Evolutionary conservation across 2,113 vertebrate genomes (phyloP).

Genomic region (Macaca nemestrina): DNA sequence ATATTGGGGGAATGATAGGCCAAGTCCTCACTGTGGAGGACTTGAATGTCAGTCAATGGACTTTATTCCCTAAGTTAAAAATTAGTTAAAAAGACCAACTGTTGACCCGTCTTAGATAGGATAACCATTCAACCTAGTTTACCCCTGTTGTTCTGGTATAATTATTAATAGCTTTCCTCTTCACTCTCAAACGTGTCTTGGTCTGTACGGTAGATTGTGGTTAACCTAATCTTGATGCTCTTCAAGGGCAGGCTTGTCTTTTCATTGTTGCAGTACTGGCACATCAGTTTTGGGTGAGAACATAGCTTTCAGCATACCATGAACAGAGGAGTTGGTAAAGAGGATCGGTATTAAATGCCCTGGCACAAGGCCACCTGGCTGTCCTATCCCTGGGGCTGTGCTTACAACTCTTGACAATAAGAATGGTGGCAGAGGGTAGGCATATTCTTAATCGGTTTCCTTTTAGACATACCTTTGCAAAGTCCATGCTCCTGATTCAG

Average conservation of each 20-base stretch:
- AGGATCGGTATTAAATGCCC: neutral
- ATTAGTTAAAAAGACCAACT: slow-evolving; percentile 16
- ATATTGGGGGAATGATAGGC: neutral
- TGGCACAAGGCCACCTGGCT: neutral
- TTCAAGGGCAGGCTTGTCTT: neutral
- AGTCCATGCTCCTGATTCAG: neutral
- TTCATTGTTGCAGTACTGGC: neutral
- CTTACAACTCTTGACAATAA: neutral
- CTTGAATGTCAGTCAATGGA: neutral
- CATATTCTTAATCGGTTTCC: neutral
- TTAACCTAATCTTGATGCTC: neutral
- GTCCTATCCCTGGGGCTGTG: neutral
- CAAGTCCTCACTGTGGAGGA: neutral
- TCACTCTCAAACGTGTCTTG: neutral
- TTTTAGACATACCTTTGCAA: neutral
- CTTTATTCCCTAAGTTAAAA: slow-evolving; percentile 49
- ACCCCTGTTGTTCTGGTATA: neutral
- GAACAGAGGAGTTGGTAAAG: neutral
- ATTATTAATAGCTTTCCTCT: slow-evolving; percentile 47
- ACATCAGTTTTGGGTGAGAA: neutral
- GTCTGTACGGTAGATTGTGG: neutral
- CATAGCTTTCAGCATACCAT: neutral
- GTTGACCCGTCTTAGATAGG: neutral
- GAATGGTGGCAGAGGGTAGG: neutral
- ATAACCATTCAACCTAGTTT: neutral